Evolutionary conservation across 2,113 vertebrate species (phyloP).

Genomic region (Sus scrofa): DNA sequence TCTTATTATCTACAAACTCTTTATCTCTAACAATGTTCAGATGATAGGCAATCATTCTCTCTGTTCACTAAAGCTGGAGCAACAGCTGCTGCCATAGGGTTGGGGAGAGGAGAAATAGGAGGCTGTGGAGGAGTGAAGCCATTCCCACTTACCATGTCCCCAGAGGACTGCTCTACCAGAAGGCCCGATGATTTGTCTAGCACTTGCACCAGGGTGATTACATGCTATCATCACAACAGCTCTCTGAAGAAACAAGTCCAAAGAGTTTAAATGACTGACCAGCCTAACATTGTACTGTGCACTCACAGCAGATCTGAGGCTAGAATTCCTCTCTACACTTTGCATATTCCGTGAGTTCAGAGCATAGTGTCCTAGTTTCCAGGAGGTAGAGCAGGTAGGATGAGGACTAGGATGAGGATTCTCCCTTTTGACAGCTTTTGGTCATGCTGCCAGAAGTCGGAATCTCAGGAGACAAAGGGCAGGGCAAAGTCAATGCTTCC

Average conservation of each 20-base stretch:
- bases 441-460: conserved; percentile 3
- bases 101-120: conserved; percentile 32
- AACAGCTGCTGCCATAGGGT: neutral
- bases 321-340: neutral
- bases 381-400: neutral
- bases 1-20: conserved; percentile 35
- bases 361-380: neutral
- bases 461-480: neutral
- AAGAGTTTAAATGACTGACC: conserved; percentile 43
- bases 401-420: neutral
- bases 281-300: neutral
- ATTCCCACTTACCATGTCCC: conserved; percentile 16
- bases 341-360: neutral
- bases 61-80: conserved; percentile 25
- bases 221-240: conserved; percentile 13
- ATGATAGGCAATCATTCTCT: neutral
- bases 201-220: conserved; percentile 37
- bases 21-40: neutral
- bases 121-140: neutral
- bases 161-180: neutral
- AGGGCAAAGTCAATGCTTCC: neutral
- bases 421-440: neutral
- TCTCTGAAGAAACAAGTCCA: conserved; percentile 40
- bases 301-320: neutral
- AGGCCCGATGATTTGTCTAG: conserved; percentile 32